Base-by-base conservation (phyloP, 2,797 vertebrate genomes). In the Apogon hyalosoma region DNA sequence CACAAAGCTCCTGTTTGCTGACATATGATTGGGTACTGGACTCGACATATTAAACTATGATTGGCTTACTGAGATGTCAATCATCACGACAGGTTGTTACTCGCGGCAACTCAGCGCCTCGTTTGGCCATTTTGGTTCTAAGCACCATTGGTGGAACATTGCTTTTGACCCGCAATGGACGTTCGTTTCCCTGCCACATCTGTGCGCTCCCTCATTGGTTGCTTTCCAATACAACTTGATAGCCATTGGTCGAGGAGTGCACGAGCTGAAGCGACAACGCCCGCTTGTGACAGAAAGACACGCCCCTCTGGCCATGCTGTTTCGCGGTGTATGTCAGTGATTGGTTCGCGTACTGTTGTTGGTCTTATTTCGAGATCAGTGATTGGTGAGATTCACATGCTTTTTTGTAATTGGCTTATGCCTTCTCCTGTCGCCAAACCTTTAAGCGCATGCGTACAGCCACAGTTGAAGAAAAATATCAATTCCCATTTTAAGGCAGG, bases 91-190 rank as follows among this genome's bases (percentile, higher is more conserved):
- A 66, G 42, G 6, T 14, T 0, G 42, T 8, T 0, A 0, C 1
- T 7, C 2, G 7, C 21, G 46, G 88, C 53, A 49, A 91, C 89
- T 74, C 76, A n/a, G 6, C 3, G 0, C 14, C 33, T 0, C 0
- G 0, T 7, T 36, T 69, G 0, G 78, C 90, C 92, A 93, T 94
- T 90, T 90, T 90, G 92, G 89, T 31, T 88, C 89, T 3, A 52
- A 38, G 46, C 8, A 2, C 33, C 8, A 36, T 36, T 36, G 33
- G 7, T 10, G 33, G 33, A 9, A 8, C 9, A 36, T 8, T 36
- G 9, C 9, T 1, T 1, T 8, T 7, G 83, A 87, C 65, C 90
- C 89, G 15, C 16, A 87, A 92, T 92, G 91, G 80, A 63, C 7
- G 3, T 16, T 6, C 0, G 41, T 81, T 74, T 64, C 78, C 1